phyloP scores from a whole-genome alignment of 2,113 vertebrate species.

The Equus quagga region DNA sequence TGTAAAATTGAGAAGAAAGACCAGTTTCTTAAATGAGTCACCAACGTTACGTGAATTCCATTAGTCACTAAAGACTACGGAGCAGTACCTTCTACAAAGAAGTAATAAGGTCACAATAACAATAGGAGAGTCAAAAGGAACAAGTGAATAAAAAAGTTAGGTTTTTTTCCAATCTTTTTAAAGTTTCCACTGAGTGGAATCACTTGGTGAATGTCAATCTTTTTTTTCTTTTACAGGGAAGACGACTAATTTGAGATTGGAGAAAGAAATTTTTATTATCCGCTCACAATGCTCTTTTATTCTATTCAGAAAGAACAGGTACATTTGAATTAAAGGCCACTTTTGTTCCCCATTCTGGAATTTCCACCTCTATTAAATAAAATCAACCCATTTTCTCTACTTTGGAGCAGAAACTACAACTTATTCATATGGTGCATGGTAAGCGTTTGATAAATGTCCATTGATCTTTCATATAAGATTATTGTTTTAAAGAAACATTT shows the following conservation, averaged over 20 bases:
- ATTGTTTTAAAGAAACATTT: slow-evolving; percentile 19
- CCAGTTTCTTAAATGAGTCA: neutral
- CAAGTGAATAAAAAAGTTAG: neutral
- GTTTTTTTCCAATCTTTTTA: neutral
- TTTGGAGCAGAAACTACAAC: neutral
- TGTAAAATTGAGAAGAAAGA: neutral
- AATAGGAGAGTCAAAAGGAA: neutral
- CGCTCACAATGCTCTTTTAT: neutral
- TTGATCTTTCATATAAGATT: neutral
- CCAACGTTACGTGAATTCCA: neutral
- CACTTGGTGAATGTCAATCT: neutral
- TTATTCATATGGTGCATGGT: neutral
- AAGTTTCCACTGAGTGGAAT: neutral
- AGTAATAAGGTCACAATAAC: neutral
- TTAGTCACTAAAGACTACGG: neutral
- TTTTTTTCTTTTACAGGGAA: neutral
- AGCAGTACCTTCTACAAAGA: neutral
- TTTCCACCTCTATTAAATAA: slow-evolving; percentile 29
- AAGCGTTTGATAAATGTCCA: neutral
- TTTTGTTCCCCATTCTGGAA: neutral
- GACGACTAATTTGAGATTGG: neutral
- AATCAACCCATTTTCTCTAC: neutral
- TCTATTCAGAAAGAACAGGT: neutral
- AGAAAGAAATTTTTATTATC: neutral
- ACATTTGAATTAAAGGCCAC: neutral